Base-by-base conservation (phyloP, 1,140 invertebrate species). In the Zaprionus capensis region DNA sequence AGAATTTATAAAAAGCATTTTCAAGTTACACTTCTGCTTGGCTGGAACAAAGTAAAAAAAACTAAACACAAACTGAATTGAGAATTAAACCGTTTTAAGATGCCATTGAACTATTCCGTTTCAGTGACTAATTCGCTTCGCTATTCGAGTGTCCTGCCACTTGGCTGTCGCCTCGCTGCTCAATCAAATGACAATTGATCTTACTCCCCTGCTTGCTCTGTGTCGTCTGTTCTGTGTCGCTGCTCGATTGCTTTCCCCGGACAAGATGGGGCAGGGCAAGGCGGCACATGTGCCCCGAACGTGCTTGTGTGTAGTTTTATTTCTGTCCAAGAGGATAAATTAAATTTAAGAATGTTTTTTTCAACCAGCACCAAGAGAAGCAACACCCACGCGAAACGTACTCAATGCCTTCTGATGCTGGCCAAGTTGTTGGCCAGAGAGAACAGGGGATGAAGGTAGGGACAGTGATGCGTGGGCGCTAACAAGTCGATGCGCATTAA, bases 401-500 rank as follows among this genome's bases (percentile, higher is more conserved):
- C 31, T 12, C 49, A 53, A 53, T 44, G 36, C 69, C 69, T 46
- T 64, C 41, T 58, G 51, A 63, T 59, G 31, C 46, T 26, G 4
- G n/a, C 5, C 34, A 31, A 51, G 49, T 22, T 41, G 24, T 26
- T 61, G 58, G 58, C 20, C 36, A 1, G 9, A 0, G 24, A n/a
- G 7, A 22, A 28, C n/a, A 7, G 24, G 11, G 41, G 26, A 49
- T 57, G 17, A 20, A 46, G 15, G 28, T 58, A 12, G 20, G 38
- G 6, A 41, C 34, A 55, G 20, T 74, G 62, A 56, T 26, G 12
- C 55, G 63, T 55, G 56, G 63, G 67, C 51, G 55, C 51, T 44
- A 71, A 80, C 44, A 76, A 82, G 61, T 76, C 73, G 76, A 81
- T 68, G 67, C 72, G 76, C 63, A 80, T 80, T 80, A 78, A 80